Base-by-base conservation (phyloP, 2,797 vertebrate genomes). In the Tamandua tetradactyla region DNA sequence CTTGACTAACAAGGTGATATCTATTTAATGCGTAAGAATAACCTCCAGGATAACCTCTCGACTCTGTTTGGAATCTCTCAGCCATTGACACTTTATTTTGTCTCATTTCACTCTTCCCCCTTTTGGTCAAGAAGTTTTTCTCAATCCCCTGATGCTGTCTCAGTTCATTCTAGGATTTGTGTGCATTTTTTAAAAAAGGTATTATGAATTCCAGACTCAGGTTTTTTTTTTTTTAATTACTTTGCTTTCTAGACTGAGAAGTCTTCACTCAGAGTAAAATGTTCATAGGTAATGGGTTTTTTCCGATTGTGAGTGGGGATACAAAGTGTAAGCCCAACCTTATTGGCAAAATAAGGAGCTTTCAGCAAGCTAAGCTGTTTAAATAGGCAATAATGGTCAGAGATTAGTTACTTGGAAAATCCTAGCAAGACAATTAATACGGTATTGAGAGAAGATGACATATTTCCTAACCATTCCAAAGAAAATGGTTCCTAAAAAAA, bases 311-410 rank as follows among this genome's bases (percentile, higher is more conserved):
- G 30, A 47, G 49, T 69, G 7, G 47, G 30, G 13, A 52, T 81
- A 18, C 37, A 42, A 86, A 87, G 37, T 78, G 6, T 35, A 86
- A 93, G n/a, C 69, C 30, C 40, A 83, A 85, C n/a, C n/a, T n/a
- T 88, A 74, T 86, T 90, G 90, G 88, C 90, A 93, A 82, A 94
- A 61, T 87, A 93, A 17, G 18, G 76, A 49, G 23, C 66, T 85
- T 94, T 93, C 72, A 78, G 83, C 35, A 71, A 61, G 64, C 62
- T 20, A 40, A 23, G 27, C 47, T 68, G 71, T 68, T 93, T 94
- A 93, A 90, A 83, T 20, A 84, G 40, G 93, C 52, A 82, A 76
- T 40, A 64, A 49, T 94, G 62, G 68, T 49, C 18, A 82, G 49
- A 76, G 49, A 69, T 47, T 66, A 87, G n/a, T 89, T 86, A n/a